Conservation (phyloP, 2,797 vertebrate species). For the Tragopan temminckii region DNA sequence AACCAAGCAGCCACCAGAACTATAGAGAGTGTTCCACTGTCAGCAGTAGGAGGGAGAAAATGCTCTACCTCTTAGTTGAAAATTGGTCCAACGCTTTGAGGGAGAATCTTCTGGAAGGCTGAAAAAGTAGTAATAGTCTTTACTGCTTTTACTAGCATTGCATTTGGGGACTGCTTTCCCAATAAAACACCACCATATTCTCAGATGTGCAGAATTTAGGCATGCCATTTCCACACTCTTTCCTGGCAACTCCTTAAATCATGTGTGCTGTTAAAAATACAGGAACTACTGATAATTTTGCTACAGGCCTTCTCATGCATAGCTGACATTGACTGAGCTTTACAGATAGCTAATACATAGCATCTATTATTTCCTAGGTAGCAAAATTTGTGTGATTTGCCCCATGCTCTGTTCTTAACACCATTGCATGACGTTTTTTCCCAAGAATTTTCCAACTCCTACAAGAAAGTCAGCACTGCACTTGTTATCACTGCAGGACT, state of each 20-base stretch:
- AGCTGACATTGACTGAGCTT: not conserved
- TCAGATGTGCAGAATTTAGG: not conserved
- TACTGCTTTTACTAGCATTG: not conserved
- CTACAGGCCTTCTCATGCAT: not conserved
- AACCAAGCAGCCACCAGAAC: not conserved
- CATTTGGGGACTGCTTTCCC: not conserved
- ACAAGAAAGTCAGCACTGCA: not conserved
- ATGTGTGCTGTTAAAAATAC: not conserved
- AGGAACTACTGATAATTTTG: not conserved
- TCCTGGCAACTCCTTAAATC: not conserved
- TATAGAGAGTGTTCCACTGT: not conserved
- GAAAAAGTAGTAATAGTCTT: rapidly evolving
- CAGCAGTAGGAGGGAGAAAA: not conserved
- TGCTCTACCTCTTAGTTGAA: not conserved
- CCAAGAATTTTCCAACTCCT: not conserved
- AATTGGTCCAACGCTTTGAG: not conserved
- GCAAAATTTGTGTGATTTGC: not conserved
- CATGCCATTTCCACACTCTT: not conserved
- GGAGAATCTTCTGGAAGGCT: not conserved
- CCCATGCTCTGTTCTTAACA: rapidly evolving
- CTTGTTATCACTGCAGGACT: not conserved
- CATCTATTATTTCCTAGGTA: not conserved
- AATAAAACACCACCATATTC: not conserved
- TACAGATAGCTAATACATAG: not conserved
- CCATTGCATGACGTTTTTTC: not conserved